Conservation (phyloP, 1,140 invertebrate species). For the Leptopilina boulardi region DNA sequence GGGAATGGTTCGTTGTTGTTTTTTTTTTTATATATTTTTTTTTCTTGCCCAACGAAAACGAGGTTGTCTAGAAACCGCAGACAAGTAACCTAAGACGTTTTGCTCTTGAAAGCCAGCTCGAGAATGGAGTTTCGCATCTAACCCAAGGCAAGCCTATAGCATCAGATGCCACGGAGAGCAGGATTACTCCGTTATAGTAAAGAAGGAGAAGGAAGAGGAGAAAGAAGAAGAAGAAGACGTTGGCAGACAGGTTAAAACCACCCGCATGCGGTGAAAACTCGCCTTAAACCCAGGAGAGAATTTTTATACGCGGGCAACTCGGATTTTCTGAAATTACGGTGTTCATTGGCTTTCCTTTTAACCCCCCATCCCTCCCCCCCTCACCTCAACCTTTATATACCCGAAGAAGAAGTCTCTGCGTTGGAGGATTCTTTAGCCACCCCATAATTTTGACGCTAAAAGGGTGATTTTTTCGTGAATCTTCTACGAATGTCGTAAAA, state of each 20-base stretch:
- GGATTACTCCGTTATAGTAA: constrained; percentile 56
- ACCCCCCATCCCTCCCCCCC: constrained; percentile 37
- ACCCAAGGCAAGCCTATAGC: not conserved
- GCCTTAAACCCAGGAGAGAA: constrained; percentile 43
- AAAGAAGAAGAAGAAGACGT: constrained; percentile 54
- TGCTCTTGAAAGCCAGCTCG: constrained; percentile 23
- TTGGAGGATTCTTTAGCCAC: constrained; percentile 11
- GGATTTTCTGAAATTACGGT: constrained; percentile 47
- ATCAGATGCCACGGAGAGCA: constrained; percentile 41
- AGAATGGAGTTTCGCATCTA: constrained; percentile 26
- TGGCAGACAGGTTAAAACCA: constrained; percentile 58
- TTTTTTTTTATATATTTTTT: not conserved
- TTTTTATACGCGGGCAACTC: constrained; percentile 54
- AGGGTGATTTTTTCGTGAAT: constrained; percentile 14
- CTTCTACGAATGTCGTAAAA: not conserved
- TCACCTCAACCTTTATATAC: not conserved
- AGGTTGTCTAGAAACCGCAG: constrained; percentile 31
- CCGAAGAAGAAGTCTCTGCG: not conserved
- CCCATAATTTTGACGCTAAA: constrained; percentile 6
- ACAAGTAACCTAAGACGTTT: constrained; percentile 26
- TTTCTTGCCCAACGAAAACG: not conserved
- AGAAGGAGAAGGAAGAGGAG: no score
- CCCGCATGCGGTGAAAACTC: constrained; percentile 47
- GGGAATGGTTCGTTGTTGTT: no score
- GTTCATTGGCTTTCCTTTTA: constrained; percentile 48